Evolutionary conservation across 2,113 vertebrate genomes (phyloP).

Genomic region (Anguilla rostrata): DNA sequence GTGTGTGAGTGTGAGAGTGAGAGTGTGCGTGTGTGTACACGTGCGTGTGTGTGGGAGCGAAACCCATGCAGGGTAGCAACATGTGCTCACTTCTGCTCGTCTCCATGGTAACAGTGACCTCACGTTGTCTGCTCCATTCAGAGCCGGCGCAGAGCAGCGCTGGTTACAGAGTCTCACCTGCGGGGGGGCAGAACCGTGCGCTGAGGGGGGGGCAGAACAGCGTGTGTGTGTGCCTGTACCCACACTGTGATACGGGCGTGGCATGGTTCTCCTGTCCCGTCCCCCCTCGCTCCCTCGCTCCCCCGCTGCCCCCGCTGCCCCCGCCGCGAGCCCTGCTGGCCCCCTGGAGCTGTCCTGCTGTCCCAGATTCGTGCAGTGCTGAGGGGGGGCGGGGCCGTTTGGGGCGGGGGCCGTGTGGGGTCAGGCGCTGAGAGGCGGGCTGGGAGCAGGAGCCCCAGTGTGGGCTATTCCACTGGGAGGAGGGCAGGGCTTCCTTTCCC

Average conservation of each 20-base stretch:
- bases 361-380: not conserved
- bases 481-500: not conserved
- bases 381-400: not conserved
- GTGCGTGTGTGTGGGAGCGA: conserved; percentile 29
- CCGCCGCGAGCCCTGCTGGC: too few relatives aligned
- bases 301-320: too few relatives aligned
- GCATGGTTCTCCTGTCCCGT: too few relatives aligned
- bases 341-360: too few relatives aligned
- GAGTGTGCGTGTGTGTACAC: not conserved
- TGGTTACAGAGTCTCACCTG: not conserved
- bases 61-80: conserved; percentile 47
- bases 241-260: too few relatives aligned
- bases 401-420: not conserved
- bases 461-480: not conserved
- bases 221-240: too few relatives aligned
- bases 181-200: not conserved
- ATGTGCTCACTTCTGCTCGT: conserved; percentile 42
- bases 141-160: not conserved
- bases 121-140: conserved; percentile 23
- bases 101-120: conserved; percentile 65
- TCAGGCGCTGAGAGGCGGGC: not conserved
- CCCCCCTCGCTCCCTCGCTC: too few relatives aligned
- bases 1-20: not conserved
- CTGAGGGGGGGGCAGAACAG: not conserved
- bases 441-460: not conserved